Evolutionary conservation across 1,140 invertebrate genomes (phyloP).

Genomic region (Papilio glaucus): DNA sequence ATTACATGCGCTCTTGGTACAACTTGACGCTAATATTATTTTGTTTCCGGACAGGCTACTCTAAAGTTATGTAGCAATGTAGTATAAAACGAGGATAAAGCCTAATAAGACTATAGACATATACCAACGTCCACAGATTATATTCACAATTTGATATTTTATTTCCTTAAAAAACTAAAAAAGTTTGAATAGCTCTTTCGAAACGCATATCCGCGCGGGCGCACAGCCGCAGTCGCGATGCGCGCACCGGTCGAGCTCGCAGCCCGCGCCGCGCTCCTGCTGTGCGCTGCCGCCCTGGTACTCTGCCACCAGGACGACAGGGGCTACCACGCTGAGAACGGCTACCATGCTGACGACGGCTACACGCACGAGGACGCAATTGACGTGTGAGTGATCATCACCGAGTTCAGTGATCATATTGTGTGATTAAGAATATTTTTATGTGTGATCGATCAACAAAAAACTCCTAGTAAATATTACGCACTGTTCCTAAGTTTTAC

Average conservation of each 20-base stretch:
- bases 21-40: too few relatives aligned
- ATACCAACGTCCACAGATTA: too few relatives aligned
- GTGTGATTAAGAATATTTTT: background rate
- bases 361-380: constrained; percentile 66
- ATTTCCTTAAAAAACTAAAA: too few relatives aligned
- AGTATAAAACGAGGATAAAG: too few relatives aligned
- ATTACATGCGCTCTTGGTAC: too few relatives aligned
- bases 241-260: constrained; percentile 68
- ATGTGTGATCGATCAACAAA: background rate
- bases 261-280: constrained; percentile 60
- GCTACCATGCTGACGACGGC: constrained; percentile 68
- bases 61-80: too few relatives aligned
- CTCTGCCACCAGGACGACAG: constrained; percentile 57
- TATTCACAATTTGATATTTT: too few relatives aligned
- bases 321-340: constrained; percentile 72
- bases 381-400: constrained; percentile 66
- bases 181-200: constrained; percentile 60
- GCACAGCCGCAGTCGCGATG: constrained; percentile 72
- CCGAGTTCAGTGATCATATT: constrained; percentile 35
- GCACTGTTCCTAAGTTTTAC: background rate
- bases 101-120: too few relatives aligned
- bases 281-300: constrained; percentile 62
- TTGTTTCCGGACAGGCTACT: too few relatives aligned
- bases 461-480: background rate
- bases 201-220: constrained; percentile 67